Base-by-base conservation (phyloP, 2,888 invertebrate genomes). In the Mellilla xanthometata region DNA sequence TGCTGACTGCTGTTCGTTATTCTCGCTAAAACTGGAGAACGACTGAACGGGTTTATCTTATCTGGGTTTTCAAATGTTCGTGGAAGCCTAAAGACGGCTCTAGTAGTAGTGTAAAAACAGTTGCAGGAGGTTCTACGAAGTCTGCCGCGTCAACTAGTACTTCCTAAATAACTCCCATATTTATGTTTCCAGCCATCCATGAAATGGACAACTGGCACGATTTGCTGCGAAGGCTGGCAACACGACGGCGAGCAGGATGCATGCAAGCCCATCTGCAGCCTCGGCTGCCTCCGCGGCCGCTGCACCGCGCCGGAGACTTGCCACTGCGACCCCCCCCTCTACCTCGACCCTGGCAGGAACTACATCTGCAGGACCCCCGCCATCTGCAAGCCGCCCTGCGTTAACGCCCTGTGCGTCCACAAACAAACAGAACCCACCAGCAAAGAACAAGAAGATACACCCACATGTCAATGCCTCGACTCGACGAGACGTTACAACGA, bases 181-280 rank as follows among this genome's bases (percentile, higher is more conserved):
- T 2, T 8, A 3, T 8, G 2, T 24, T 31, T 27, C 74, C 75
- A 87, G 87, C 58, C 63, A 1, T 75, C 70, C 53, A 54, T 58
- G 7, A 66, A 61, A 12, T 69, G 68, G 39, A 65, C 54, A 29
- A 76, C 73, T 27, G 73, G 67, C 15, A 67, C 68, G 1, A 65
- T 85, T 1, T 89, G 89, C 63, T 88, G 89, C 49, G 71, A 68
- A n/a, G 89, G 89, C 10, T 89, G 75, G 76, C 66, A 72, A 24
- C 84, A 88, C 49, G 46, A 63, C n/a, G 65, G 67, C 28, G 63
- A 68, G 1, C 50, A 52, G 0, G 82, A 87, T 32, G 41, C 48
- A 3, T 92, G 92, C 54, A 60, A 69, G 0, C 90, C 92, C 0
- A 68, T 79, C 0, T 92, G 92, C 62, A 81, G 80, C 45, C 84